phyloP scores from a whole-genome alignment of 2,888 invertebrate species.

The Drosophila putrida region DNA sequence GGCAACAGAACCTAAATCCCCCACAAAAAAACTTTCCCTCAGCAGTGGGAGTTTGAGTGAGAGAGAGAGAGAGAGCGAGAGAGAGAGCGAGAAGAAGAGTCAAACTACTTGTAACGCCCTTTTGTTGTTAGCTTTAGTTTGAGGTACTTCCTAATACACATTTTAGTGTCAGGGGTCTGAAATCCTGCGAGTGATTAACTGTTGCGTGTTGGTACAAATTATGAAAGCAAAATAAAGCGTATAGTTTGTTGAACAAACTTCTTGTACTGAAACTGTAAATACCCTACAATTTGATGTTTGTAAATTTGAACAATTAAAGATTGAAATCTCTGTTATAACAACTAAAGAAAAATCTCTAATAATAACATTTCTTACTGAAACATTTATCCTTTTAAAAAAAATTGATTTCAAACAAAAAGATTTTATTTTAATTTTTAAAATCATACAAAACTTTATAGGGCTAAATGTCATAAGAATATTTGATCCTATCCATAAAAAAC shows the following conservation, averaged over 20 bases:
- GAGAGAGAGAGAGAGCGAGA: slow-evolving; percentile 4
- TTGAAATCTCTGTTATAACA: too few relatives aligned
- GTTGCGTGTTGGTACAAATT: slow-evolving; percentile 43
- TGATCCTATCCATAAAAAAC: too few relatives aligned
- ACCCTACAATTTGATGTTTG: neutral
- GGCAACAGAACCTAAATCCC: slow-evolving; percentile 21
- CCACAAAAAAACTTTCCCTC: slow-evolving; percentile 26
- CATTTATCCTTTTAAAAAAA: too few relatives aligned
- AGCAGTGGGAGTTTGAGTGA: neutral
- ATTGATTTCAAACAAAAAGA: too few relatives aligned
- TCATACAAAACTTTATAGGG: too few relatives aligned
- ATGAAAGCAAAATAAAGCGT: neutral
- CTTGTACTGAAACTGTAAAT: neutral
- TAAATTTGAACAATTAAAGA: too few relatives aligned
- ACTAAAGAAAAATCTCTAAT: too few relatives aligned
- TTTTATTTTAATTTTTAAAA: too few relatives aligned
- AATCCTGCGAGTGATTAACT: slow-evolving; percentile 2
- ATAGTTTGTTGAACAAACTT: neutral
- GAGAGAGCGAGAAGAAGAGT: neutral
- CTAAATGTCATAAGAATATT: too few relatives aligned
- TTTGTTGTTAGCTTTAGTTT: slow-evolving; percentile 27
- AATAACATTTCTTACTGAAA: too few relatives aligned
- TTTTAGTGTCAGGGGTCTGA: slow-evolving; percentile 54
- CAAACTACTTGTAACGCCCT: neutral
- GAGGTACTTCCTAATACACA: slow-evolving; percentile 42